Conservation (phyloP, 1,140 invertebrate species). For the Arctopsyche grandis region DNA sequence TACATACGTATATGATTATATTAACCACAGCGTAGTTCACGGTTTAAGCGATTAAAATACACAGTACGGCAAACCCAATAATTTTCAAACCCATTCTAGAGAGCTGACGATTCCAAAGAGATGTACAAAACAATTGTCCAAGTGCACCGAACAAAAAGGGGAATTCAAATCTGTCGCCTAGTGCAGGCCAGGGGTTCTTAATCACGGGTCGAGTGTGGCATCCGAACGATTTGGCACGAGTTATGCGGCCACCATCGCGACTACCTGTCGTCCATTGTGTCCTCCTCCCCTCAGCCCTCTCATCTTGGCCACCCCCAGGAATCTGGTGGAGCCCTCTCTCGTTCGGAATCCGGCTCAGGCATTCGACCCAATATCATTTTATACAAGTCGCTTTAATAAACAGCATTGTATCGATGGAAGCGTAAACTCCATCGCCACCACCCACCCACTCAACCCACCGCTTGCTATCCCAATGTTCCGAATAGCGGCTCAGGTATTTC, state of each 20-base stretch:
- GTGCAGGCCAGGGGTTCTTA: conserved; percentile 1
- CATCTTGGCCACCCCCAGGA: not conserved
- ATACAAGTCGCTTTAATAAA: conserved; percentile 43
- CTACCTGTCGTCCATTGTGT: not conserved
- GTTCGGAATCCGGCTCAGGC: conserved; percentile 31
- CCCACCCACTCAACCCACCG: not conserved
- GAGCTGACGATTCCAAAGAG: not conserved
- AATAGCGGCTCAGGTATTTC: not conserved
- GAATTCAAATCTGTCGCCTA: not conserved
- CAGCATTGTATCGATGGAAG: conserved; percentile 36
- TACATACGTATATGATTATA: too few species aligned
- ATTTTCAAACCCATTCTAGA: not conserved
- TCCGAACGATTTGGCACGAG: conserved; percentile 7
- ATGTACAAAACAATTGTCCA: not conserved
- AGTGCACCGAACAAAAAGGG: not conserved
- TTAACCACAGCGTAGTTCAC: too few species aligned
- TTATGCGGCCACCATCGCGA: not conserved
- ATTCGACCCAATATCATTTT: conserved; percentile 53
- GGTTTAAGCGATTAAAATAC: not conserved
- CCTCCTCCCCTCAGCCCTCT: not conserved
- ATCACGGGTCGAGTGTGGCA: conserved; percentile 1
- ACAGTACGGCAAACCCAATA: not conserved
- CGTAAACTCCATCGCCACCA: conserved; percentile 1
- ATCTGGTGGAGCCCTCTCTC: conserved; percentile 13
- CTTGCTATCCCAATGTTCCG: not conserved